Conservation (phyloP, 2,888 invertebrate species). For the Cheilosia scutellata region DNA sequence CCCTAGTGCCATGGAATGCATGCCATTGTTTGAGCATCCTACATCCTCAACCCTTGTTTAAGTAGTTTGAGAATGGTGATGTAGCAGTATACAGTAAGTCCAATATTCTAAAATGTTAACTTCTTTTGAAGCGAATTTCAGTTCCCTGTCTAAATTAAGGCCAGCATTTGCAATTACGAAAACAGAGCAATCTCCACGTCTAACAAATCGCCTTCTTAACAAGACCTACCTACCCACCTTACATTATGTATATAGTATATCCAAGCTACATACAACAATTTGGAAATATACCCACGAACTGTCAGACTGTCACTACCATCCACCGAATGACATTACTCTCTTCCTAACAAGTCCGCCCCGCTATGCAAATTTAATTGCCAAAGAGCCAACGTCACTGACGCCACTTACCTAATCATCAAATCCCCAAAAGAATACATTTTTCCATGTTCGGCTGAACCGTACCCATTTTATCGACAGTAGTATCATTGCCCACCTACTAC, state of each 20-base stretch:
- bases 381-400: conserved; percentile 24
- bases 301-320: neutral
- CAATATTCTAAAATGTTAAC: too few relatives aligned
- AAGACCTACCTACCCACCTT: neutral
- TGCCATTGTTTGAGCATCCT: too few relatives aligned
- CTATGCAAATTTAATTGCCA: conserved; percentile 46
- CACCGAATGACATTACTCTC: conserved; percentile 7
- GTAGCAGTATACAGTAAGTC: too few relatives aligned
- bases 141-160: too few relatives aligned
- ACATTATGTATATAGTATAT: neutral
- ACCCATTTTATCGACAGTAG: conserved; percentile 30
- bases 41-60: too few relatives aligned
- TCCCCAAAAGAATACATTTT: conserved; percentile 20
- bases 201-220: too few relatives aligned
- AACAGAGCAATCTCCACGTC: too few relatives aligned
- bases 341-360: neutral
- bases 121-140: too few relatives aligned
- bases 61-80: too few relatives aligned
- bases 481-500: conserved; percentile 23
- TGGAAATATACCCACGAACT: conserved; percentile 17
- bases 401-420: conserved; percentile 33
- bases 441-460: conserved; percentile 41
- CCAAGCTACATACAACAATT: conserved; percentile 10
- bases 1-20: too few relatives aligned
- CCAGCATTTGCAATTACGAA: too few relatives aligned